Conservation (phyloP, 2,113 vertebrate genomes). For the Thalassoma bifasciatum region DNA sequence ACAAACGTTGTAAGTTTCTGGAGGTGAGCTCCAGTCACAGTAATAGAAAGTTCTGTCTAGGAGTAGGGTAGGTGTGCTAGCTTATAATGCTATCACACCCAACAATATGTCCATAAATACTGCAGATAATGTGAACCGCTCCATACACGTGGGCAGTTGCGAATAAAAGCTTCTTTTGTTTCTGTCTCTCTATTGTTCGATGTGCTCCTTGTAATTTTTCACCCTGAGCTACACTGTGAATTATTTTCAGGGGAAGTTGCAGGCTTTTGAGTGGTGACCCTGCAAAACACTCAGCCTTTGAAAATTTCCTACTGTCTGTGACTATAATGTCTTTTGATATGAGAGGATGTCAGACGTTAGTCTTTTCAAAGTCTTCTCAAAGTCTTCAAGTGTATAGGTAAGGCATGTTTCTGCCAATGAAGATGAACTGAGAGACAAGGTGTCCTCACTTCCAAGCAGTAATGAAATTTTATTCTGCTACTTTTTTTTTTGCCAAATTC, state of each 20-base stretch:
- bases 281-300: not conserved
- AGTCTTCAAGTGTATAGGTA: not conserved
- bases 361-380: not conserved
- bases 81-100: no score
- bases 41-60: not conserved
- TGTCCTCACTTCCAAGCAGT: not conserved
- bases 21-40: not conserved
- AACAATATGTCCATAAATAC: not conserved
- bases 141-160: not conserved
- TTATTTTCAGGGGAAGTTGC: no score
- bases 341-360: not conserved
- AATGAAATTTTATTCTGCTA: slow-evolving; percentile 25
- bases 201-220: no score
- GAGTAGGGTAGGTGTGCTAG: not conserved
- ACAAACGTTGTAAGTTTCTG: not conserved
- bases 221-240: no score
- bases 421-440: slow-evolving; percentile 4
- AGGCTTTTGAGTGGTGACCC: no score
- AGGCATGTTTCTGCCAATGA: not conserved
- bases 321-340: not conserved
- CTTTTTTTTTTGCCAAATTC: slow-evolving; percentile 6
- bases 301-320: not conserved
- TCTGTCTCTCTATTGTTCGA: no score
- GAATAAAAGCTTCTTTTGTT: not conserved
- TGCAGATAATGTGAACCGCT: not conserved